Evolutionary conservation across 1,140 invertebrate genomes (phyloP).

Genomic region (Phenacoccus solenopsis): DNA sequence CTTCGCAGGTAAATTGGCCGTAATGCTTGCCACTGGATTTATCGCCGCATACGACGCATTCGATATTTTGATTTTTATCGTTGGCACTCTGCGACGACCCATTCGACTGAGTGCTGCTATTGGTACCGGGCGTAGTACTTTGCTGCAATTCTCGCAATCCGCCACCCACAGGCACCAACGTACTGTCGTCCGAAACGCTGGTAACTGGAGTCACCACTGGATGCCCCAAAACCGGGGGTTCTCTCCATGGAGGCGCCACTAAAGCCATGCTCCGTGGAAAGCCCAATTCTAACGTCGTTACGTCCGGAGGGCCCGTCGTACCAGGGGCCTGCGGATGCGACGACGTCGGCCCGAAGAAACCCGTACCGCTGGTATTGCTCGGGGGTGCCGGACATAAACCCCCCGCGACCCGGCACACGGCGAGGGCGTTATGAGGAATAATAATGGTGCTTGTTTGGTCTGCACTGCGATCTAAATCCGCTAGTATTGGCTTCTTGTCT

Average conservation of each 20-base stretch:
- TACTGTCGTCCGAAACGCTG: conserved; percentile 26
- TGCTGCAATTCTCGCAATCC: conserved; percentile 36
- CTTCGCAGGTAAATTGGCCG: conserved; percentile 98
- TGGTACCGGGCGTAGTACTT: conserved; percentile 58
- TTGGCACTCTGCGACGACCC: conserved; percentile 45
- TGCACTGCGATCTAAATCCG: neutral
- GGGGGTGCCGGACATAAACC: conserved; percentile 23
- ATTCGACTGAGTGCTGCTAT: conserved; percentile 57
- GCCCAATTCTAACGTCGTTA: conserved; percentile 34
- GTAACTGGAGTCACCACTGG: conserved; percentile 28
- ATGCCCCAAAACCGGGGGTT: conserved; percentile 35
- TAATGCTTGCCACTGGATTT: conserved; percentile 98
- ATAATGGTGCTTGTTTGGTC: conserved; percentile 26
- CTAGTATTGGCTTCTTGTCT: conserved; percentile 3
- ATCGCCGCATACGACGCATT: conserved; percentile 98
- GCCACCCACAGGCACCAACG: conserved; percentile 27
- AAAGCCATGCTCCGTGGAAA: conserved; percentile 52
- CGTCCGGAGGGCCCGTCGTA: conserved; percentile 29
- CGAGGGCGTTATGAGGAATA: conserved; percentile 28
- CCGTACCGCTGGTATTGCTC: conserved; percentile 20
- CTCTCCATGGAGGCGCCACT: conserved; percentile 52
- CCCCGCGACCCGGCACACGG: conserved; percentile 25
- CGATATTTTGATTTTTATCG: conserved; percentile 80
- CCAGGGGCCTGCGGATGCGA: conserved; percentile 20
- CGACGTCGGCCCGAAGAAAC: conserved; percentile 20